Base-by-base conservation (phyloP, 1,140 invertebrate species). In the Ceratoteleas bidentatus region DNA sequence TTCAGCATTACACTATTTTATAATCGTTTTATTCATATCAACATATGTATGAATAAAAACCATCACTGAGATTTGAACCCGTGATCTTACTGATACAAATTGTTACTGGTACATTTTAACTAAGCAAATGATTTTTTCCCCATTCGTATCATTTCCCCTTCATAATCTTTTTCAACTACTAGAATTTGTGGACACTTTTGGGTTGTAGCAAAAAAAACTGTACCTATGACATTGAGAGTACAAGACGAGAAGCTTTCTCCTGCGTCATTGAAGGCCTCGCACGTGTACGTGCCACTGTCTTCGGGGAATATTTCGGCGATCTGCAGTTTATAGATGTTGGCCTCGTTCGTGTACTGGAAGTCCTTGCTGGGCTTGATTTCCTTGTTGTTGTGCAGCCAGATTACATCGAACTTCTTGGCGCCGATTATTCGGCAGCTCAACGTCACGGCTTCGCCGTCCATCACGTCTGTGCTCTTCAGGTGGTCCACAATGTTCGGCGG, bases 301-400 rank as follows among this genome's bases (percentile, higher is more conserved):
- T 98, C 97, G 5, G 97, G 97, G 94, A 98, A 98, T 86, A 99
- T 97, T 89, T 99, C 97, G 13, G 96, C 95, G 77, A 99, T 98
- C 77, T 95, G 93, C 70, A 99, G 90, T 87, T 97, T 97, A 91
- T 98, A 96, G 68, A 96, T 96, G 89, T 98, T 97, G 0, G 97
- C 97, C 87, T 97, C 95, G 85, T 94, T 97, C 15, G 95, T 94
- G 87, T 98, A 98, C 87, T 97, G 95, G 93, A 99, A 99, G 92
- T 99, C 98, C 92, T 98, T 98, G 88, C 96, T 97, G 0, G 97
- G 96, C 90, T 98, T 98, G 84, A 99, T 98, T 90, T 98, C 97
- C 89, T 98, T 98, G 90, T 98, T 98, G 88, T 98, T 98, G 90
- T 98, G 97, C 49, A 99, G 93, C 98, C 98, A 99, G 52, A 97